A percentile compares a stretch with the other conserved stretches of the same genome.
Evolutionary conservation across 2,113 vertebrate genomes (phyloP).

Genomic region (Larimichthys polyactis): DNA sequence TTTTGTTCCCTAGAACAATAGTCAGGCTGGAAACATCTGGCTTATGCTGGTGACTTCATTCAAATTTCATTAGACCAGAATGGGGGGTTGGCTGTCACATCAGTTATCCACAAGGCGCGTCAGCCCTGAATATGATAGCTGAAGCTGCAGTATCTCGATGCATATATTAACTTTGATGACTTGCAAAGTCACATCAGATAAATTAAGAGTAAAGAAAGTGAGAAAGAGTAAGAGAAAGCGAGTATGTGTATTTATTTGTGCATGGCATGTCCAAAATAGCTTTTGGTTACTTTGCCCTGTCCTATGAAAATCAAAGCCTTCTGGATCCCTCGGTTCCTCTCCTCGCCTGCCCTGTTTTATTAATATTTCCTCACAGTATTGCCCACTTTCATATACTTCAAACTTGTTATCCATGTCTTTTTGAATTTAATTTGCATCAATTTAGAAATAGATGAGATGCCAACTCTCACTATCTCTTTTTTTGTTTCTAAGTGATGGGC

Average conservation of each 20-base stretch:
- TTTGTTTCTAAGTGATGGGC: slow-evolving; percentile 72
- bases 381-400: slow-evolving; percentile 69
- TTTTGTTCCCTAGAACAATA: not conserved
- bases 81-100: not conserved
- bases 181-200: slow-evolving; percentile 13
- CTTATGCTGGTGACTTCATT: not conserved
- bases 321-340: slow-evolving; percentile 45
- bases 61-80: not conserved
- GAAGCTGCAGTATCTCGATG: not conserved
- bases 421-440: slow-evolving; percentile 79
- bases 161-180: slow-evolving; percentile 17
- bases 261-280: slow-evolving; percentile 41
- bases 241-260: slow-evolving; percentile 26
- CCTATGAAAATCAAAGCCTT: slow-evolving; percentile 67
- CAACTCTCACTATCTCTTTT: slow-evolving; percentile 64
- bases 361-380: slow-evolving; percentile 68
- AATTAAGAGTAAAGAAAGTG: not conserved
- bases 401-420: slow-evolving; percentile 77
- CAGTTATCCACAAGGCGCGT: slow-evolving; percentile 7
- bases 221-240: not conserved
- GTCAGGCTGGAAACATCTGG: not conserved
- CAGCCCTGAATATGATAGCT: slow-evolving; percentile 12
- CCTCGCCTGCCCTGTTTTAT: slow-evolving; percentile 60
- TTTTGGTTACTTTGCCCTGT: slow-evolving; percentile 48
- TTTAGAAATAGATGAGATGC: slow-evolving; percentile 73